Base-by-base conservation (phyloP, 2,888 invertebrate species). In the Sarcophaga rosellei region DNA sequence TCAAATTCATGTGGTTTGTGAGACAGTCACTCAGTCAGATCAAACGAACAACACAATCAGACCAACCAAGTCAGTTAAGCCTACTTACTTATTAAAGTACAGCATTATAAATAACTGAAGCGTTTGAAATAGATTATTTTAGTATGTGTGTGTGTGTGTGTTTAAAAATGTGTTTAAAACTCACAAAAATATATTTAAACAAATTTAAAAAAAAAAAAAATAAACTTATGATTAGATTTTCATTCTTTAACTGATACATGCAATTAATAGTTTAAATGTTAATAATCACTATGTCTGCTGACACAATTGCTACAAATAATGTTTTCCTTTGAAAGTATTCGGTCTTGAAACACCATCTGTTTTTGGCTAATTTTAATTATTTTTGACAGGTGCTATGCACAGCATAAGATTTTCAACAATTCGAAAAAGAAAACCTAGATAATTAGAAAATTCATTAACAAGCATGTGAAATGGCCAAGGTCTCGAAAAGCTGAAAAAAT, bases 41-140 rank as follows among this genome's bases (percentile, higher is more conserved):
- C 35, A 35, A 35, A 35, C 35, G 35, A 35, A 35, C 35, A 35
- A 35, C 35, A 35, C 35, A 35, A 35, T 35, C 35, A 35, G 8
- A 35, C 35, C 35, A 35, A 35, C 35, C 35, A 35, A 35, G 63
- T 59, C 77, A 77, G 59, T 61, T 53, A 17, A 53, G 17, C 4
- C 15, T 47, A 3, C 10, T 17, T 47, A 3, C 10, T 17, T 53
- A 47, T 45, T 61, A 66, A 81, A 82, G 68, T 72, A 45, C 68
- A 76, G 78, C 62, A 79, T 70, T 65, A 79, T 47, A 75, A 83
- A 70, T 70, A 85, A 85, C 85, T 85, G 75, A 85, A 82, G 81
- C 75, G 81, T 79, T 85, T 70, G 59, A 85, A 85, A 74, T 65
- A 4, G 35, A 74, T 53, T 10, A 15, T 53, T 53, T 53, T 53